A percentile compares a stretch with the other conserved stretches of the same genome.
Conservation (phyloP, 2,797 vertebrate genomes). For the Spheniscus humboldti region DNA sequence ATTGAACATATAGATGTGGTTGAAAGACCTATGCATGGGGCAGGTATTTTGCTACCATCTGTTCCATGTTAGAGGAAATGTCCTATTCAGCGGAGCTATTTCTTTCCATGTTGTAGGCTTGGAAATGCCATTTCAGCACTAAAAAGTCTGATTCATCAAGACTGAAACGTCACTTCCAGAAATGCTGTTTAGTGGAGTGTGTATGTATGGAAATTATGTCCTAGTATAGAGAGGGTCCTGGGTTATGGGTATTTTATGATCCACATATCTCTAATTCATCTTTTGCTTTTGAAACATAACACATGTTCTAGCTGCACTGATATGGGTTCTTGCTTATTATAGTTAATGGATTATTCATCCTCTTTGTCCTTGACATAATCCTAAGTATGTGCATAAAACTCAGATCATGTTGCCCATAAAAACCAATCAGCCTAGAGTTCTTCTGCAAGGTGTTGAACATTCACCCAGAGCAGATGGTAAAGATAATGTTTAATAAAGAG, state of each 20-base stretch:
- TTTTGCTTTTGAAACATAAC: conserved; percentile 69
- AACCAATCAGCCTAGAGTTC: conserved; percentile 72
- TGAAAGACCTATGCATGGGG: neutral
- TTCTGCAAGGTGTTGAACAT: conserved; percentile 66
- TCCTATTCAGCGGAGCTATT: conserved; percentile 40
- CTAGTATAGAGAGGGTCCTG: conserved; percentile 6
- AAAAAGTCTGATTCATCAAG: conserved; percentile 48
- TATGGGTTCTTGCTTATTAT: conserved; percentile 69
- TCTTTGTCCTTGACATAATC: conserved; percentile 78
- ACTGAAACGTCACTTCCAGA: conserved; percentile 50
- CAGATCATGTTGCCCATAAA: conserved; percentile 74
- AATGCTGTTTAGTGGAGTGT: conserved; percentile 32
- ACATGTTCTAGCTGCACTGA: conserved; percentile 60
- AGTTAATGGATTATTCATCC: conserved; percentile 75
- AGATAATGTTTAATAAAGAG: conserved; percentile 82
- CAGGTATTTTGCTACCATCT: neutral
- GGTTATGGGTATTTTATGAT: conserved; percentile 48
- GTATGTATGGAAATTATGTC: conserved; percentile 36
- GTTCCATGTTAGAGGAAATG: neutral
- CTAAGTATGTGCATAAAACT: conserved; percentile 70
- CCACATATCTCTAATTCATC: conserved; percentile 52
- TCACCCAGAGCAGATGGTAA: conserved; percentile 79
- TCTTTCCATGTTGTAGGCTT: conserved; percentile 51
- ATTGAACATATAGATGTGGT: neutral
- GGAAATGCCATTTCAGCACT: conserved; percentile 62